Conservation (phyloP, 2,888 invertebrate genomes). For the Chrysomela aeneicollis region DNA sequence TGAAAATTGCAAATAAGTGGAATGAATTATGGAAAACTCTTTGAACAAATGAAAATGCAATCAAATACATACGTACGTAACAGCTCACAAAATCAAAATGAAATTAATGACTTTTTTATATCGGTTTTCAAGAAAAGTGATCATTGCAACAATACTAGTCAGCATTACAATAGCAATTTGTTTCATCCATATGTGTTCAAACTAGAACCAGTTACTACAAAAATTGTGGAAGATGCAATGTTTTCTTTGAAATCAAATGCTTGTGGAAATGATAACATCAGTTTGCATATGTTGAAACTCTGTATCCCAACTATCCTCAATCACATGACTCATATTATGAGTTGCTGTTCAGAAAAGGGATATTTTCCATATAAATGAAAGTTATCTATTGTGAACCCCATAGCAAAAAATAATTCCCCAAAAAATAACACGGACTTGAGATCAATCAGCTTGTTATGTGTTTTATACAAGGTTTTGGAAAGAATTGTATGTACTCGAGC, state of each 20-base stretch:
- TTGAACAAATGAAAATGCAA: neutral
- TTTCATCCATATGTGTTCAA: slow-evolving; percentile 3
- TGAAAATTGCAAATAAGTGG: neutral
- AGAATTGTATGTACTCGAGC: no score
- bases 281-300: neutral
- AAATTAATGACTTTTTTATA: slow-evolving; percentile 9
- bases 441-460: slow-evolving; percentile 1
- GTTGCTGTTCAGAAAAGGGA: neutral
- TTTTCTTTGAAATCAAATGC: slow-evolving; percentile 2
- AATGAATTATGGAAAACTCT: neutral
- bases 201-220: neutral
- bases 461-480: neutral
- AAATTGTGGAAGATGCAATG: neutral
- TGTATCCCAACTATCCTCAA: neutral
- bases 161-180: slow-evolving; percentile 10
- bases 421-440: neutral
- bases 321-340: neutral
- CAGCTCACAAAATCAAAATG: neutral
- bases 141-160: neutral
- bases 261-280: neutral
- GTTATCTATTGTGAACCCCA: neutral
- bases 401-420: slow-evolving; percentile 3
- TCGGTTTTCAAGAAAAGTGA: slow-evolving; percentile 11
- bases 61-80: neutral
- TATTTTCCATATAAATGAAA: neutral